Conservation (phyloP, 2,797 vertebrate species). For the Uromys caudimaculatus region DNA sequence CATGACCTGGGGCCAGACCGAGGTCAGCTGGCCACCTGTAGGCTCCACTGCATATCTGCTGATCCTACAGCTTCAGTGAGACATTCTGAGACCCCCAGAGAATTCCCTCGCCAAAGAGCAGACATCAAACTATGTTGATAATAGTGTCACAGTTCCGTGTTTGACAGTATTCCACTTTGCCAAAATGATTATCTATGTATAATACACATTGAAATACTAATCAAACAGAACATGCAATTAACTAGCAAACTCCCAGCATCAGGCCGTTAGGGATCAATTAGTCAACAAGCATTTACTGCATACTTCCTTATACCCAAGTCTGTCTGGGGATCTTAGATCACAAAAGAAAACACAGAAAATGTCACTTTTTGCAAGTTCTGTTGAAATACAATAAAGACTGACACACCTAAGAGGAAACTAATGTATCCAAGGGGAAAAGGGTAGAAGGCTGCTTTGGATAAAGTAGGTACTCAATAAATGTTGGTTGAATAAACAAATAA, state of each 20-base stretch:
- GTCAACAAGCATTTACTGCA: conserved; percentile 19
- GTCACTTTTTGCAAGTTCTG: background rate
- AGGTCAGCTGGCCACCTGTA: background rate
- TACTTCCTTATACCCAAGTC: background rate
- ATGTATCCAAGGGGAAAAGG: background rate
- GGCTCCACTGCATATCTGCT: background rate
- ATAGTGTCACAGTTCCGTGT: conserved; percentile 31
- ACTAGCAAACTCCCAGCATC: conserved; percentile 43
- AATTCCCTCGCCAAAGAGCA: conserved; percentile 38
- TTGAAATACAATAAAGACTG: background rate
- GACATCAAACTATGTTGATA: conserved; percentile 44
- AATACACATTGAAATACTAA: conserved; percentile 48
- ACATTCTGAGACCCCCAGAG: background rate
- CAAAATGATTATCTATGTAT: conserved; percentile 52
- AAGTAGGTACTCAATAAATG: background rate
- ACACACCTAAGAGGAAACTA: conserved; percentile 41
- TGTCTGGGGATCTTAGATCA: conserved; percentile 28
- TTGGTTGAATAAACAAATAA: background rate
- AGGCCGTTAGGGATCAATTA: conserved; percentile 60
- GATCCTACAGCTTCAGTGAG: background rate
- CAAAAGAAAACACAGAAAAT: background rate
- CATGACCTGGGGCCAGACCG: too few relatives aligned
- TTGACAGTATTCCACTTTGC: conserved; percentile 22
- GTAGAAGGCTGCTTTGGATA: background rate
- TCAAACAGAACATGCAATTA: conserved; percentile 63